Evolutionary conservation across 2,888 invertebrate species (phyloP), one percentile per base, ranked within the genome.

Genomic region (Pediacus dermestoides): DNA sequence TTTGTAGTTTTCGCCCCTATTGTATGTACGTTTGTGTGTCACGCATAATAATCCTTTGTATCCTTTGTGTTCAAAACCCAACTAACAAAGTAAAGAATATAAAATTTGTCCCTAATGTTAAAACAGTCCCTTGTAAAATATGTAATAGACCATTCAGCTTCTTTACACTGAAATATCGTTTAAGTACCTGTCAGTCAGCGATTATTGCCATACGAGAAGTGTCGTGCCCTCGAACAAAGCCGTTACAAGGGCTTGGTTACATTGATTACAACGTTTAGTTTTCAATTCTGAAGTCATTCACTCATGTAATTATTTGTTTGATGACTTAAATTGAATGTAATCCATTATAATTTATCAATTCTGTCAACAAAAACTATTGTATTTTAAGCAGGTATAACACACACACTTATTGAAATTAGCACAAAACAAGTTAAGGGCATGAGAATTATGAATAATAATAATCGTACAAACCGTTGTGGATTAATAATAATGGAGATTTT

Each of bases 331-430:
- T 48, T 51, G 48, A 44, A 44, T 42, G 39, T 50, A 46, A 58
- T 58, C 55, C 42, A 55, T 57, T 58, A 53, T 48, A 57, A 58
- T 58, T 53, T 52, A 58, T 58, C 58, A 57, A 51, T 42, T 42
- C 39, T 52, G 58, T 58, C 58, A 57, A 57, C 55, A 48, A 43
- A 9, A 28, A 32, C 9, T 26, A 49, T 53, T 56, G 53, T 56
- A 34, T 27, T 36, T 49, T 46, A 46, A 55, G 51, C 52, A 58
- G 56, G 58, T 58, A 58, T 57, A 57, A 56, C 56, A 46, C 45
- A 50, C 36, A 40, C n/a, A n/a, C 42, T 46, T 44, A 44, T 42
- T 44, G 44, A 45, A 46, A 42, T 32, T 38, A 28, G 15, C 28
- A 42, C 30, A 23, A 36, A 41, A 40, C 37, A 40, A 36, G 21